Conservation (phyloP, 2,888 invertebrate species). For the Bombyx huttoni region DNA sequence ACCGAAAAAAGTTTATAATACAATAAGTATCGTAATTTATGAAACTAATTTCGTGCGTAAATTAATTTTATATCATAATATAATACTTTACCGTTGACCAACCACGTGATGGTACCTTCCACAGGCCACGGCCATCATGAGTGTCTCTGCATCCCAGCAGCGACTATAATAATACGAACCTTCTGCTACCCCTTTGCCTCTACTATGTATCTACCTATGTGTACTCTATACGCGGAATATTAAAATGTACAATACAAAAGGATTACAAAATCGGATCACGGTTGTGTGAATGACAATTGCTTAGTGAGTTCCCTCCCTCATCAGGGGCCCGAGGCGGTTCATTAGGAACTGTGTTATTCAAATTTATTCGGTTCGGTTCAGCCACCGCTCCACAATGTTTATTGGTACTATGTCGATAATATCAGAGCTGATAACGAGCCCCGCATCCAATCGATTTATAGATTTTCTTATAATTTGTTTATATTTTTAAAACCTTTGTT, state of each 20-base stretch:
- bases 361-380: constrained; percentile 41
- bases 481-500: too few species aligned
- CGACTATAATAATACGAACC: too few species aligned
- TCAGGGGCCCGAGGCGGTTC: constrained; percentile 29
- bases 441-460: background rate
- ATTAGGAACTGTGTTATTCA: constrained; percentile 40
- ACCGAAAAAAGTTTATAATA: too few species aligned
- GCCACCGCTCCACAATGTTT: constrained; percentile 14
- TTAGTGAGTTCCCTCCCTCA: constrained; percentile 30
- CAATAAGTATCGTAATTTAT: too few species aligned
- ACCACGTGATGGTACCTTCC: too few species aligned
- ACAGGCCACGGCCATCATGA: too few species aligned
- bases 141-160: too few species aligned
- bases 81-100: too few species aligned
- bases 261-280: constrained; percentile 26
- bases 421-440: background rate
- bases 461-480: background rate
- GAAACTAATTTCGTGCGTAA: too few species aligned
- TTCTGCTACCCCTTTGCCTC: too few species aligned
- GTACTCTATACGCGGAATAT: constrained; percentile 8
- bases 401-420: constrained; percentile 6
- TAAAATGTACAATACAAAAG: constrained; percentile 22
- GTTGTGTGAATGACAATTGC: constrained; percentile 37
- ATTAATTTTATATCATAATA: too few species aligned
- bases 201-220: too few species aligned